Base-by-base conservation (phyloP, 1,140 invertebrate species). In the Caenorhabditis remanei region DNA sequence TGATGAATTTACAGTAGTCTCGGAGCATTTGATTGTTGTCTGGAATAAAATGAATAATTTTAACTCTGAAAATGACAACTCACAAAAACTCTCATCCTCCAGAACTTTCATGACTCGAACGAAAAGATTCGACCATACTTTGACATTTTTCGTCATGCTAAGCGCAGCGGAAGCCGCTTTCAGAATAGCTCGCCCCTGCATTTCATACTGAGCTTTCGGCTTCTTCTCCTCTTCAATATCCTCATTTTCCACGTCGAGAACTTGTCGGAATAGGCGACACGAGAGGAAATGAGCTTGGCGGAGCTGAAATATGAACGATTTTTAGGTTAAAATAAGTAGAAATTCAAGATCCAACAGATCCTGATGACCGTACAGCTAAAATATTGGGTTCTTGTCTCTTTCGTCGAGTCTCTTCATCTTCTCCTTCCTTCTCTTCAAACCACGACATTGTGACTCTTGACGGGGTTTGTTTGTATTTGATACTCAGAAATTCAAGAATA, bases 1-100 rank as follows among this genome's bases (percentile, higher is more conserved):
- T 48, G 48, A 85, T 50, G 21, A 85, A 75, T 48, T 85, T 85
- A 48, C 63, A 67, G 67, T 71, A 79, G 24, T 85, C 85, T 58
- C 40, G 43, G 5, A 85, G 50, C 46, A 85, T 56, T 50, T 50
- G 41, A 50, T 71, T 85, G 46, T 79, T 85, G 21, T 40, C 85
- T 85, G 50, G n/a, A 85, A 85, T 24, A 19, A 21, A n/a, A 46
- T 19, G 41, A 19, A 13, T 46, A 1, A 79, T 53, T 4, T 11
- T 63, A 32, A 3, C 24, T 11, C 21, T 19, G 24, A 32, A 32
- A 4, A 0, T 13, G 21, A 24, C 50, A 32, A 50, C 71, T 79
- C n/a, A 79, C 71, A 79, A 50, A 79, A 79, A 14, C 46, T 79
- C 14, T 79, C 71, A 50, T 50, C 46, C 46, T 79, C 71, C 40